phyloP scores from a whole-genome alignment of 2,113 vertebrate genomes.

The Hassar affinis region DNA sequence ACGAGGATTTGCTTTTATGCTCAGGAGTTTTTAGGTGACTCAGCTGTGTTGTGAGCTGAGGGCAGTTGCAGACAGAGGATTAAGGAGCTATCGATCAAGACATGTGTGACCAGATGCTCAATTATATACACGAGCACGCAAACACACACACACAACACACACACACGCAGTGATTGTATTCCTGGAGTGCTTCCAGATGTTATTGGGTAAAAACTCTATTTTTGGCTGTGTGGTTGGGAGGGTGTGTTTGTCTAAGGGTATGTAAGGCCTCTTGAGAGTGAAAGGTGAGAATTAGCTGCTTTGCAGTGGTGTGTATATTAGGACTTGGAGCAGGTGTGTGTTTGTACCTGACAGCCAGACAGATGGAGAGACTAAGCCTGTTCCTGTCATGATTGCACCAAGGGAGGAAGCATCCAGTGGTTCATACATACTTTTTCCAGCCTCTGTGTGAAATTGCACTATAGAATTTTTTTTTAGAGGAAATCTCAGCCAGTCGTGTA shows the following conservation, averaged over 20 bases:
- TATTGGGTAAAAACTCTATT: slow-evolving; percentile 16
- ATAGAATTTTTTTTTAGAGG: not conserved
- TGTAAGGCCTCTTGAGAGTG: not conserved
- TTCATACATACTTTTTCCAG: not conserved
- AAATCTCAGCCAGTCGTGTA: too few species aligned
- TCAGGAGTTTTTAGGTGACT: not conserved
- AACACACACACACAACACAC: not conserved
- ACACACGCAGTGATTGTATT: slow-evolving; percentile 4
- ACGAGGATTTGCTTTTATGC: not conserved
- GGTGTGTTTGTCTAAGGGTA: not conserved
- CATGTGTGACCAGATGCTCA: not conserved
- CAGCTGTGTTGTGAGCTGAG: not conserved
- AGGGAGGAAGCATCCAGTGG: not conserved
- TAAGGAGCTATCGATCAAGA: not conserved
- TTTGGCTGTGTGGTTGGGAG: slow-evolving; percentile 26
- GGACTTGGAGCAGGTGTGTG: slow-evolving; percentile 19
- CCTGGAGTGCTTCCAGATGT: slow-evolving; percentile 21
- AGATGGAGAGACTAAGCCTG: slow-evolving; percentile 25
- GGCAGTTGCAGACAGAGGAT: not conserved
- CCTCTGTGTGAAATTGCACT: not conserved
- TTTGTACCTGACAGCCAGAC: slow-evolving; percentile 27
- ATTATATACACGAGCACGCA: not conserved
- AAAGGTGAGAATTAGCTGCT: slow-evolving; percentile 20
- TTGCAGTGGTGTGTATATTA: slow-evolving; percentile 14
- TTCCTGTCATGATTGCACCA: slow-evolving; percentile 16